Evolutionary conservation across 2,797 vertebrate genomes (phyloP), one percentile per base, ranked within the genome.

Genomic region (Aeoliscus strigatus): DNA sequence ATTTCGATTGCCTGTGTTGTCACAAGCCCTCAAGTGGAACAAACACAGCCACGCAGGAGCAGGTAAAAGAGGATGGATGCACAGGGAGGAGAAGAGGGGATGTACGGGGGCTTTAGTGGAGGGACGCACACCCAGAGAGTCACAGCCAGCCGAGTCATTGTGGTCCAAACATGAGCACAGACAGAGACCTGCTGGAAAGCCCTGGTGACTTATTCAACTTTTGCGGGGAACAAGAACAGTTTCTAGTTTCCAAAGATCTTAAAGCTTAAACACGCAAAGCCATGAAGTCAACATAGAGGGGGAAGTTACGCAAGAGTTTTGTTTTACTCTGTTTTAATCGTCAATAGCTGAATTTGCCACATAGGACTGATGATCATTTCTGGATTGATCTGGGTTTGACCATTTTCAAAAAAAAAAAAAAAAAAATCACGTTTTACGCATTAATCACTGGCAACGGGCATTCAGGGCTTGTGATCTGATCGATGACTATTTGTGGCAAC

Each of bases 21-120:
- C 26, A 33, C 1, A 34, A 26, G 24, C 62, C 42, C 27, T 73
- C 37, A 14, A 54, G 63, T 60, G 61, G 70, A 81, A 79, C 73
- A 67, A 82, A 77, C 65, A 49, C 47, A 25, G 40, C 64, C n/a
- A 45, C 28, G 41, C 42, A 31, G 50, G 47, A 60, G 43, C 46
- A 57, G 66, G 44, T 63, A 27, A 28, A 50, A 51, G 53, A 39
- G 40, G 64, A 63, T 18, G 36, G 48, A 32, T 29, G 63, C 60
- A 64, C 45, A 25, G 33, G 18, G 31, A 56, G 38, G 12, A 17
- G 1, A 32, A 35, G 26, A 12, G 39, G 37, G 29, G 31, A 18
- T 2, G 34, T n/a, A 60, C 51, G 66, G 60, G 57, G 53, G 43
- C 32, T 52, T n/a, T 34, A 56, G 12, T 16, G 48, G 52, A 47